These are phyloP conservation scores for Netelia melanura DNA, from an alignment of 2,888 invertebrate genomes.

Conservation along the genomic window DNA sequence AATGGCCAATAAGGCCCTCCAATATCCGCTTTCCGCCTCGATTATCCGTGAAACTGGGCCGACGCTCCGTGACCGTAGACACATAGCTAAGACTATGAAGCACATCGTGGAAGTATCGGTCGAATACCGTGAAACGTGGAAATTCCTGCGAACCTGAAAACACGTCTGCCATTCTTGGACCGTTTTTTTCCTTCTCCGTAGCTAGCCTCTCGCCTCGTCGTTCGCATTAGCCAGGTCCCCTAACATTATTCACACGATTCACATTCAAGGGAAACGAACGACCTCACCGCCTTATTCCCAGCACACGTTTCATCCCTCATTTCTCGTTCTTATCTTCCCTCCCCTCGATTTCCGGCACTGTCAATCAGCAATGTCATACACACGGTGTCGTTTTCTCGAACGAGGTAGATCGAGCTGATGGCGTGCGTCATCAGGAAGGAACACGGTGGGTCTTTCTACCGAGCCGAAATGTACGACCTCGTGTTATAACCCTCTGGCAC, in stretches of 20 bases:
- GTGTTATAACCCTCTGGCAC: background rate
- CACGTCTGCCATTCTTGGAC: background rate
- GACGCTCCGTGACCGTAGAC: background rate
- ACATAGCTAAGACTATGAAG: background rate
- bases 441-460: background rate
- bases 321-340: constrained; percentile 16
- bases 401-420: background rate
- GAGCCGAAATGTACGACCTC: background rate
- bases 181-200: background rate
- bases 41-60: background rate
- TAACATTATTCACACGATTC: constrained; percentile 4
- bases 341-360: constrained; percentile 8
- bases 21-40: background rate
- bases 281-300: background rate
- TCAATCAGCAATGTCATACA: constrained; percentile 23
- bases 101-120: background rate
- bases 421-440: background rate
- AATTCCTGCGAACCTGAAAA: constrained; percentile 22
- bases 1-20: background rate
- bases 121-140: background rate
- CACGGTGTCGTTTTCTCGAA: background rate
- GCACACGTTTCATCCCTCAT: constrained; percentile 12
- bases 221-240: background rate
- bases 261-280: background rate
- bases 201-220: background rate